phyloP scores from a whole-genome alignment of 1,140 invertebrate genomes.

The Rhyacophila brunnea region DNA sequence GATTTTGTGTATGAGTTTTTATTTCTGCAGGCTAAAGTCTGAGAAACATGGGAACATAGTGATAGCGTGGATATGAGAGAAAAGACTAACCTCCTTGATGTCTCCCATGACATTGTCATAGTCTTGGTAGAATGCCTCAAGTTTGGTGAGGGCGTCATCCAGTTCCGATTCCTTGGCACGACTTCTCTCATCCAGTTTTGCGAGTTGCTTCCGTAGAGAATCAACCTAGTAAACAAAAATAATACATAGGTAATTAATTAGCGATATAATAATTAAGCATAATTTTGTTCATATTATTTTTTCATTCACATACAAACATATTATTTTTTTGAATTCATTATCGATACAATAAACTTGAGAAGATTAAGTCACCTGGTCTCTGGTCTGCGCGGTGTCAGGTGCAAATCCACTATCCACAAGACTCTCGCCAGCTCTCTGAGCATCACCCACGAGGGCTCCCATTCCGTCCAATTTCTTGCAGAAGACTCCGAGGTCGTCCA shows the following conservation, averaged over 20 bases:
- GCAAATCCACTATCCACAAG: conserved; percentile 81
- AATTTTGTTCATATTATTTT: no score
- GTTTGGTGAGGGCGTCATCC: conserved; percentile 67
- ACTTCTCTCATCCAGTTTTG: conserved; percentile 74
- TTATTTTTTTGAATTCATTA: no score
- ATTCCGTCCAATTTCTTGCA: conserved; percentile 66
- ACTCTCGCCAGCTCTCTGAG: conserved; percentile 71
- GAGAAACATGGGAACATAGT: no score
- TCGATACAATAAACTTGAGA: no score
- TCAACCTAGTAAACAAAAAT: conserved; percentile 63
- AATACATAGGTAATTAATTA: no score
- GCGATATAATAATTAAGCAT: no score
- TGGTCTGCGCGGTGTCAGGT: conserved; percentile 74
- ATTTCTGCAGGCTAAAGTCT: no score
- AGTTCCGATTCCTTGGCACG: conserved; percentile 75
- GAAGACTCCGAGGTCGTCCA: conserved; percentile 74
- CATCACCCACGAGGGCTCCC: conserved; percentile 67
- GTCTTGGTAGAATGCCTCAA: conserved; percentile 82
- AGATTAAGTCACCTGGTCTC: conserved; percentile 67
- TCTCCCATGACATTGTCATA: conserved; percentile 73
- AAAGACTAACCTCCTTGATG: conserved; percentile 71
- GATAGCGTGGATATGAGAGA: no score
- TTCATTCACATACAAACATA: no score
- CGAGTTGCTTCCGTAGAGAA: conserved; percentile 72
- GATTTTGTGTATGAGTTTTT: no score